Evolutionary conservation across 2,113 vertebrate species (phyloP).

Genomic region (Clarias macrocephalus): DNA sequence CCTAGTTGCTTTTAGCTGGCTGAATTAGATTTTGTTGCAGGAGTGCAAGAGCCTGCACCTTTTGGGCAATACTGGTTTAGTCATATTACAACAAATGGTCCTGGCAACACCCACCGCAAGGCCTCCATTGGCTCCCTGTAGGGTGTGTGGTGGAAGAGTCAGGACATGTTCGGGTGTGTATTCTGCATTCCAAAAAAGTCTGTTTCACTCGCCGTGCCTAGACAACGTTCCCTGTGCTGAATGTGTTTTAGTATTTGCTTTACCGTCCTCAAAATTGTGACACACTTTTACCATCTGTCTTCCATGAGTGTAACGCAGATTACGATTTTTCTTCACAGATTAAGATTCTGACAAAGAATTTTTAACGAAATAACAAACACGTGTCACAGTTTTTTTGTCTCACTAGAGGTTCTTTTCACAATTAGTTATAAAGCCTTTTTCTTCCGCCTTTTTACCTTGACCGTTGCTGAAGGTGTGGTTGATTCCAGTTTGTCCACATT

Average conservation of each 20-base stretch:
- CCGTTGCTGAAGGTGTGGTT: constrained; percentile 29
- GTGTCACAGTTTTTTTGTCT: neutral
- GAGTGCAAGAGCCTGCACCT: neutral
- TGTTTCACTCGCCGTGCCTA: neutral
- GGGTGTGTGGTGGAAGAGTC: constrained; percentile 40
- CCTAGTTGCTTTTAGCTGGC: neutral
- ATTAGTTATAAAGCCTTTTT: neutral
- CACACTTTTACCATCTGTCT: neutral
- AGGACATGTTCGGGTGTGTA: constrained; percentile 30
- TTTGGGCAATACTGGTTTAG: constrained; percentile 25
- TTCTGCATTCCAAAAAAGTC: constrained; percentile 30
- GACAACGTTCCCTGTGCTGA: neutral
- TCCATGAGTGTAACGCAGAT: neutral
- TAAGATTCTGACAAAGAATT: neutral
- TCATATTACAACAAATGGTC: constrained; percentile 33
- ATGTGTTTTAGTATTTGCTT: neutral
- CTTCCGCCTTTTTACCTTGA: neutral
- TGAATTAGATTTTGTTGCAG: neutral
- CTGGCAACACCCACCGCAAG: neutral
- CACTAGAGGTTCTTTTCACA: neutral
- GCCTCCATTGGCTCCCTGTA: neutral
- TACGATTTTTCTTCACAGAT: neutral
- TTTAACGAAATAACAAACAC: neutral
- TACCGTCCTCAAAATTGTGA: neutral
- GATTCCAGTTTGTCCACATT: constrained; percentile 42